phyloP scores from a whole-genome alignment of 2,888 invertebrate genomes.

The Microplitis manilae region DNA sequence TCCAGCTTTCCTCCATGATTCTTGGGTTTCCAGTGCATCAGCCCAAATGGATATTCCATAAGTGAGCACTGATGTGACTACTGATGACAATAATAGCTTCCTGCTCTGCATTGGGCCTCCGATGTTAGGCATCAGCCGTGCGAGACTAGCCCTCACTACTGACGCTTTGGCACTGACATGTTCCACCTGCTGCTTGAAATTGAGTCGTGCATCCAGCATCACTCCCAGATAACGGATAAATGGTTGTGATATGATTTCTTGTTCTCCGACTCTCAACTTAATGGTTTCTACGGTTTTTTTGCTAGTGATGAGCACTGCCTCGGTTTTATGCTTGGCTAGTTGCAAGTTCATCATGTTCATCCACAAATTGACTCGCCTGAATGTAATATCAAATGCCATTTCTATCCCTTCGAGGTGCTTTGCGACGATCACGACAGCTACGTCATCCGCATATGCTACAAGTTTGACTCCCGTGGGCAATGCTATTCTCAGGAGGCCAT shows the following conservation, averaged over 20 bases:
- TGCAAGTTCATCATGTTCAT: conserved; percentile 53
- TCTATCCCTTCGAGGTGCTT: conserved; percentile 30
- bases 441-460: conserved; percentile 1
- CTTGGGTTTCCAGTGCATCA: conserved; percentile 18
- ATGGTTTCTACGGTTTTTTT: conserved; percentile 42
- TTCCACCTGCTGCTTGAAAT: conserved; percentile 42
- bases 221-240: conserved; percentile 51
- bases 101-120: conserved; percentile 37
- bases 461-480: conserved; percentile 9
- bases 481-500: conserved; percentile 26
- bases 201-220: conserved; percentile 46
- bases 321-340: conserved; percentile 48
- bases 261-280: conserved; percentile 29
- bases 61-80: conserved; percentile 36
- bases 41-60: conserved; percentile 40
- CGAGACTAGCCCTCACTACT: conserved; percentile 24
- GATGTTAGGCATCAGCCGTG: conserved; percentile 38
- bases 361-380: neutral
- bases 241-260: conserved; percentile 45
- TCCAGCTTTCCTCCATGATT: conserved; percentile 8
- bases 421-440: conserved; percentile 36
- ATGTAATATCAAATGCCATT: neutral
- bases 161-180: conserved; percentile 39
- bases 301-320: conserved; percentile 47
- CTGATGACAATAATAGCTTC: conserved; percentile 41